Evolutionary conservation across 2,888 invertebrate genomes (phyloP), one percentile per base, ranked within the genome.

Genomic region (Achlya flavicornis): DNA sequence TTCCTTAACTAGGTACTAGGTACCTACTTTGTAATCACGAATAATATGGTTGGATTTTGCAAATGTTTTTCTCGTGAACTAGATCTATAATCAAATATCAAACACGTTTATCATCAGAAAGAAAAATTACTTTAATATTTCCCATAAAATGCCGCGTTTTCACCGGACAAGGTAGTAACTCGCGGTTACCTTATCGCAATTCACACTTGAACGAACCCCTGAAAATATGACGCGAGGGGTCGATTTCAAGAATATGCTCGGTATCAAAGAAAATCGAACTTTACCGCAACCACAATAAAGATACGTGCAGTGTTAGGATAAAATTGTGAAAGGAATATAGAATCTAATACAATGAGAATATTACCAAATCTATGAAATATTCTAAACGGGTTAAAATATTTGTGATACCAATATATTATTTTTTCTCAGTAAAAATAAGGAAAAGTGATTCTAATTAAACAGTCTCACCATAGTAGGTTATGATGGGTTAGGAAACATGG

Each of bases 161-260:
- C 58, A 35, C n/a, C 38, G 58, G 58, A n/a, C 58, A 8, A 35
- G 35, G 58, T 35, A 38, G 38, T 35, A 58, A n/a, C n/a, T 33
- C 58, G 58, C 33, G 58, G 58, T 58, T 33, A 58, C 58, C n/a
- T 35, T 58, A 58, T 58, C 58, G 58, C n/a, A 38, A 7, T 35
- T 58, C 38, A 35, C 58, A 58, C 58, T 58, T 58, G 35, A 38
- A 1, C 35, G 35, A 7, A 53, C 10, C 53, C 16, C 16, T 14
- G 38, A 35, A 58, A 58, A 35, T 58, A 38, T 35, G 58, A 38
- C 10, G 19, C 10, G 19, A 53, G 19, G 19, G 53, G 53, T 53
- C 48, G n/a, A n/a, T 10, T 53, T 19, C 53, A 10, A 35, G 10
- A 38, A 58, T n/a, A 58, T 16, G n/a, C 33, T 33, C n/a, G 1